Evolutionary conservation across 1,140 invertebrate genomes (phyloP), one percentile per base, ranked within the genome.

Genomic region (Callitettix versicolor): DNA sequence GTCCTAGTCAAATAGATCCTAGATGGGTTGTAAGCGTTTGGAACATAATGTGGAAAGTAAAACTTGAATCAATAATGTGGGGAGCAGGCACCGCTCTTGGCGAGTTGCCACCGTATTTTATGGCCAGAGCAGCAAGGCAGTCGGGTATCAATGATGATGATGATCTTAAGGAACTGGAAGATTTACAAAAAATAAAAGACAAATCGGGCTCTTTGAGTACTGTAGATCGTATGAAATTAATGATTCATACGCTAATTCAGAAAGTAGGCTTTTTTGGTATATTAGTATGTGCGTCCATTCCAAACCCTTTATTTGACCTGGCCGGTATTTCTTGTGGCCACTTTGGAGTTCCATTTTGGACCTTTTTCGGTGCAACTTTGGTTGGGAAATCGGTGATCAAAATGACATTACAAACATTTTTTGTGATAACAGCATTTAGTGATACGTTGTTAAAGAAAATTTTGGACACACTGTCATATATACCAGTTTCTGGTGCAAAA

Each of bases 321-420:
- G 97, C 97, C 49, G 97, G 96, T 0, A 90, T 99, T n/a, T 98
- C 94, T 0, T 99, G 96, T 73, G 97, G 97, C 7, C 95, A 99
- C 73, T 99, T 97, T 71, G 74, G 98, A 43, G 92, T 99, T 65
- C 95, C 96, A 34, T 99, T 99, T 74, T 98, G 94, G 92, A 98
- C 95, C 21, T 99, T 99, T 75, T 99, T 99, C 71, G 95, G 95
- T 30, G 97, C 97, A 49, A 99, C 96, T 0, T 74, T 99, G 0
- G 86, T 99, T 56, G 97, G 95, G 41, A 99, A 99, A 74, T 96
- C 97, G 38, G 78, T 99, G 41, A 85, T 99, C 60, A 99, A 99
- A 76, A 97, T 98, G 90, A 94, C 97, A 69, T 90, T 99, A 67
- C 97, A 99, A 76, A 92, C 95, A 73, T 73, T 98, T 65, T 96